Base-by-base conservation (phyloP, 2,113 vertebrate species). In the Hiodon alosoides region DNA sequence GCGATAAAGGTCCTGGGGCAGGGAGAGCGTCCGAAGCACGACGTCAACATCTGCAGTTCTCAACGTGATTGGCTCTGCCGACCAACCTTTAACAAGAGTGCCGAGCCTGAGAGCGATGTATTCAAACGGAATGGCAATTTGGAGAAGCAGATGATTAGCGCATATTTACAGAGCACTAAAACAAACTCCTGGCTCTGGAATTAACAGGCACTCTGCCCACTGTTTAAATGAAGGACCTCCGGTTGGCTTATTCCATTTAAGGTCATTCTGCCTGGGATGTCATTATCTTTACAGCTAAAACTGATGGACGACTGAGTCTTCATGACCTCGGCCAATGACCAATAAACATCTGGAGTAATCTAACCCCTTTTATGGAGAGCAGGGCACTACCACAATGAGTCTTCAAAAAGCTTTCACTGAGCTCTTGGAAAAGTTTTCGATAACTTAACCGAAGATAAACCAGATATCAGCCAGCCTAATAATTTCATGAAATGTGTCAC, bases 211-310 rank as follows among this genome's bases (percentile, higher is more conserved):
- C 52, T 17, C 11, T 11, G 17, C 76, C 65, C 53, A 16, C 66
- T 61, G 76, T 11, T 75, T 66, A 48, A 66, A 75, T 59, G 53
- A 69, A 69, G 61, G 69, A 67, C 61, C 62, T 47, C 11, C 31
- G 73, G n/a, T 50, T 70, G 70, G 59, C 69, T 72, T 69, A 78
- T 76, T 76, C 73, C 77, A 78, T 78, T 78, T 78, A 81, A 76
- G 74, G 79, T 73, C 3, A 54, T n/a, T 62, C 60, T 67, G n/a
- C 65, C 13, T 60, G 61, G 51, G 60, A 54, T 17, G 53, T 13
- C 67, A 57, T 68, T 68, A 52, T 68, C 11, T 5, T 11, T 8
- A 7, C 14, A 46, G 50, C 51, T 50, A 17, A 50, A 54, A 64
- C 51, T 48, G 52, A 46, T 47, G 17, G 52, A 53, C 9, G 53